A percentile compares a stretch with the other conserved stretches of the same genome.
phyloP scores from a whole-genome alignment of 1,140 invertebrate species.

The Gryllus bimaculatus region DNA sequence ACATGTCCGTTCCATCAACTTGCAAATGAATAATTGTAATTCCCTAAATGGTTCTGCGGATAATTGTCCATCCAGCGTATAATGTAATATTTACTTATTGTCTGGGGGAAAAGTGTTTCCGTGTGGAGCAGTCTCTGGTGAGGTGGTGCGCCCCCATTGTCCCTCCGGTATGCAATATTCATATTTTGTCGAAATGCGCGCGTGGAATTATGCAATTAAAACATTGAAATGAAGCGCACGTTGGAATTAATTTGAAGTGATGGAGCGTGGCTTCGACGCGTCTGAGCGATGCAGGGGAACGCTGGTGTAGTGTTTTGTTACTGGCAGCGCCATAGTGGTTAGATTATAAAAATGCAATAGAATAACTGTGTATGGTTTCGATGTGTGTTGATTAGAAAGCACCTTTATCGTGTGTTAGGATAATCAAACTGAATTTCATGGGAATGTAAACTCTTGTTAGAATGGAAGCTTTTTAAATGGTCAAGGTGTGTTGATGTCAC shows the following conservation, averaged over 20 bases:
- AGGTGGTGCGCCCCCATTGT: neutral
- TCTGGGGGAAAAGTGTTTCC: too few relatives aligned
- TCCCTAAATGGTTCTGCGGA: neutral
- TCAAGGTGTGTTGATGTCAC: too few relatives aligned
- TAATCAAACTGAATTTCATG: too few relatives aligned
- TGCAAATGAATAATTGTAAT: neutral
- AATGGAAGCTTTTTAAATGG: too few relatives aligned
- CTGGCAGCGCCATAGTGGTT: too few relatives aligned
- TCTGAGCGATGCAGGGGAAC: neutral
- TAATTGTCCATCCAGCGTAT: neutral
- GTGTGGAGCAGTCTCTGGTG: neutral
- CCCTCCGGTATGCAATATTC: neutral
- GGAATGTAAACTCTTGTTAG: too few relatives aligned
- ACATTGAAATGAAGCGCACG: neutral
- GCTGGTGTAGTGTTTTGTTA: too few relatives aligned
- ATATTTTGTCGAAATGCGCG: neutral
- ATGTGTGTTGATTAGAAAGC: too few relatives aligned
- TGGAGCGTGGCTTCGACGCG: neutral
- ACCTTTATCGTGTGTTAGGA: too few relatives aligned
- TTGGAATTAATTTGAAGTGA: neutral
- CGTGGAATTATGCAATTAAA: neutral
- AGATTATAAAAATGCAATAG: too few relatives aligned
- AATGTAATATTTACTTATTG: neutral
- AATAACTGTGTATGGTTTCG: too few relatives aligned
- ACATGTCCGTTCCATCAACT: neutral